Percentiles rank a stretch among this genome's conserved stretches.
Conservation (phyloP, 2,113 vertebrate species). For the Erpornis zantholeuca region DNA sequence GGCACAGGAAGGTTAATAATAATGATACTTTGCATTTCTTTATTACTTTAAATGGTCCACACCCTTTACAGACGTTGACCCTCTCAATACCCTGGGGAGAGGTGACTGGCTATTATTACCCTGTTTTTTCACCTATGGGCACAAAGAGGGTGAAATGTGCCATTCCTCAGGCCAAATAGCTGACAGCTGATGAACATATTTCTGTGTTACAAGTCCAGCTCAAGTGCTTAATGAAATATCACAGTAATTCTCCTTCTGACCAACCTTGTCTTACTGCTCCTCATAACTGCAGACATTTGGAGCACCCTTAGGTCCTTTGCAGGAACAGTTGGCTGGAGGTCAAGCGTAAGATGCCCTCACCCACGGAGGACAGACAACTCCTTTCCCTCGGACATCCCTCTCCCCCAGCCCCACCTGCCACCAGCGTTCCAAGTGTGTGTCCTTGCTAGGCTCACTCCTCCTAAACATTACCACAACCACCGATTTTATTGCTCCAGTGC, state of each 20-base stretch:
- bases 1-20: slow-evolving; percentile 45
- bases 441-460: neutral
- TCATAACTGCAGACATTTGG: neutral
- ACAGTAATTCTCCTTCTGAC: neutral
- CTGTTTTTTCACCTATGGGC: neutral
- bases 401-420: neutral
- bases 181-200: neutral
- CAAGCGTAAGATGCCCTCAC: neutral
- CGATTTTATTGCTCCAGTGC: neutral
- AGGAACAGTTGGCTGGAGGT: neutral
- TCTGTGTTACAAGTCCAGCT: neutral
- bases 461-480: too few relatives aligned
- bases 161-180: neutral
- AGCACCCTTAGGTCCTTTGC: neutral
- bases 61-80: slow-evolving; percentile 9
- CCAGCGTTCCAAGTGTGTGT: neutral
- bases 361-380: rapidly evolving
- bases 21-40: slow-evolving; percentile 33
- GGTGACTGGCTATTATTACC: neutral
- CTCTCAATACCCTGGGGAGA: neutral
- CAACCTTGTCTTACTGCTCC: neutral
- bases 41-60: slow-evolving; percentile 28
- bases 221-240: neutral
- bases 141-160: neutral
- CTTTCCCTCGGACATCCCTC: neutral